phyloP scores from a whole-genome alignment of 2,113 vertebrate genomes.

The Notarius quadriscutis region DNA sequence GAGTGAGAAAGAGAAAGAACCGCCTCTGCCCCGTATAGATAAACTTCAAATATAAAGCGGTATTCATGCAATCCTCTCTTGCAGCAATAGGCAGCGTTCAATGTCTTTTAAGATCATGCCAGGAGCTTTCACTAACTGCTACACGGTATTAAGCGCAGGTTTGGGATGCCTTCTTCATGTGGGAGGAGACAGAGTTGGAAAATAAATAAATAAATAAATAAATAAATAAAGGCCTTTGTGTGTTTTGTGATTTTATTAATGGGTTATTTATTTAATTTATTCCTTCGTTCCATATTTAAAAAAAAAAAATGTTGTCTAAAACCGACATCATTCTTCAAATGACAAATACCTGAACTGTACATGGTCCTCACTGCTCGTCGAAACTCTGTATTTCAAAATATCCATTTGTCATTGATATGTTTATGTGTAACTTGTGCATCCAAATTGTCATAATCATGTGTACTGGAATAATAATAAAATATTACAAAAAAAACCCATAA shows the following conservation, averaged over 20 bases:
- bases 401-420: background rate
- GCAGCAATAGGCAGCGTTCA: slow-evolving; percentile 47
- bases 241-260: background rate
- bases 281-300: too few species aligned
- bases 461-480: background rate
- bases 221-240: background rate
- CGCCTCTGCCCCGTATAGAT: slow-evolving; percentile 47
- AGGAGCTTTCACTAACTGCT: slow-evolving; percentile 42
- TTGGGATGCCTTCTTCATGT: slow-evolving; percentile 32
- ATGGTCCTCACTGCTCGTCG: background rate
- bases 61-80: slow-evolving; percentile 43
- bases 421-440: background rate
- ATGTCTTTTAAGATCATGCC: slow-evolving; percentile 45
- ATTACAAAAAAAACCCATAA: background rate
- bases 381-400: background rate
- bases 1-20: slow-evolving; percentile 22
- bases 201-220: background rate
- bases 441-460: background rate
- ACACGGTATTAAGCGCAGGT: slow-evolving; percentile 35
- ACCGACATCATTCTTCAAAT: background rate
- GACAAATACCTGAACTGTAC: background rate
- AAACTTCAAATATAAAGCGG: slow-evolving; percentile 51
- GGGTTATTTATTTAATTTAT: background rate
- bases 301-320: background rate
- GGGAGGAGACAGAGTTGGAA: background rate